Base-by-base conservation (phyloP, 1,140 invertebrate genomes). In the Tetramorium alpestre region DNA sequence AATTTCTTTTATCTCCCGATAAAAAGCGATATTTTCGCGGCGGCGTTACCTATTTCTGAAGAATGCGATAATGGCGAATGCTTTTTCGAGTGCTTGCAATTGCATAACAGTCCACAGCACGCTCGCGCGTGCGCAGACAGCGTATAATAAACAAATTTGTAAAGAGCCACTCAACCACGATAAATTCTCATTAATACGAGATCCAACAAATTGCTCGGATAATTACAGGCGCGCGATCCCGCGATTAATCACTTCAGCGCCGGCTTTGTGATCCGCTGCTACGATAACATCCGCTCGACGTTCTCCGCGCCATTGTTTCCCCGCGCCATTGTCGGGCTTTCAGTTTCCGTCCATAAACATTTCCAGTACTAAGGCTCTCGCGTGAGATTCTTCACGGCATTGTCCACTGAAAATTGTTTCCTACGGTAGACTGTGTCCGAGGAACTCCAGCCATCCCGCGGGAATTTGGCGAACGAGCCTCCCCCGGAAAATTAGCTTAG, bases 201-300 rank as follows among this genome's bases (percentile, higher is more conserved):
- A 72, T 93, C 92, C 92, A 94, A 94, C 94, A 94, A 94, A 94
- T 94, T 94, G 93, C 92, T 94, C 85, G 93, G 91, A 94, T 94
- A 94, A 94, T 94, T 94, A 94, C 92, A 93, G 90, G 90, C 91
- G 92, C 90, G 89, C 89, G 89, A 91, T 91, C 88, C 87, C 88
- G 92, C 90, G 92, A 94, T 94, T 94, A 94, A 94, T 94, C 93
- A 94, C 92, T 92, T 93, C 80, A 91, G 86, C 91, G 89, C 87
- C 90, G 89, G 92, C 92, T 92, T 93, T 94, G 92, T 93, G 92
- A 94, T 91, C 88, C 72, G 88, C 86, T 80, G 86, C 82, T 88
- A 86, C 84, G 87, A 85, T 89, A 91, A 91, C 90, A 91, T 92
- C 91, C 93, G 92, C 91, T 93, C 92, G 92, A 93, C 90, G 90